Base-by-base conservation (phyloP, 2,113 vertebrate genomes). In the Cynopterus brachyotis region DNA sequence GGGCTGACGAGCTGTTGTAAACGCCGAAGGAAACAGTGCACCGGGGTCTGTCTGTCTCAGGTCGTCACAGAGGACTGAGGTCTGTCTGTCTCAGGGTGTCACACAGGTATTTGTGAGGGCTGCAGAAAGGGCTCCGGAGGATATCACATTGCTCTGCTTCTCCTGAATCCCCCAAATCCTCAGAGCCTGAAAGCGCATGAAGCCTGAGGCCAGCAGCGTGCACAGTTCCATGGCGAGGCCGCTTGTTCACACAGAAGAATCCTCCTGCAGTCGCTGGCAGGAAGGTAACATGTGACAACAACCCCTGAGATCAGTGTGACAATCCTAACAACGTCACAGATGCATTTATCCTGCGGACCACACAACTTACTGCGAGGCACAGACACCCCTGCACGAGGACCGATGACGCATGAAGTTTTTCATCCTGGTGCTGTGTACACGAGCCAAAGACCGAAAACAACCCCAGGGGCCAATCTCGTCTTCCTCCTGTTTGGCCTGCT, bases 241-340 rank as follows among this genome's bases (percentile, higher is more conserved):
- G 22, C 69, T 15, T 59, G 37, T 13, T 37, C 42, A 47, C 16
- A 11, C 9, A 3, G 32, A 76, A 59, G 32, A 37, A 17, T 5
- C 47, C 66, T 55, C n/a, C 15, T 2, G 22, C 5, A 1, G 17
- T 3, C 1, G 42, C 62, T 13, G 40, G 53, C 6, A 2, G n/a
- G 17, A 70, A 75, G 67, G 69, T 55, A 35, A 42, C 59, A 28
- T 0, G 26, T 13, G 19, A 6, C 20, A 10, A 26, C 16, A 10
- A 26, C 16, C 47, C 16, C 35, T 5, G 28, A 59, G n/a, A 72
- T 26, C 28, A 53, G 57, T 9, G 1, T 22, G 62, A 37, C 22
- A 9, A 17, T 35, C 40, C 6, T 12, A 81, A 75, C 22, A 42
- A 9, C 81, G 30, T 19, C 4, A 64, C 15, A 81, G 19, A 11